A percentile compares a stretch with the other conserved stretches of the same genome.
Evolutionary conservation across 2,888 invertebrate genomes (phyloP).

Genomic region (Troglohyphantes excavatus): DNA sequence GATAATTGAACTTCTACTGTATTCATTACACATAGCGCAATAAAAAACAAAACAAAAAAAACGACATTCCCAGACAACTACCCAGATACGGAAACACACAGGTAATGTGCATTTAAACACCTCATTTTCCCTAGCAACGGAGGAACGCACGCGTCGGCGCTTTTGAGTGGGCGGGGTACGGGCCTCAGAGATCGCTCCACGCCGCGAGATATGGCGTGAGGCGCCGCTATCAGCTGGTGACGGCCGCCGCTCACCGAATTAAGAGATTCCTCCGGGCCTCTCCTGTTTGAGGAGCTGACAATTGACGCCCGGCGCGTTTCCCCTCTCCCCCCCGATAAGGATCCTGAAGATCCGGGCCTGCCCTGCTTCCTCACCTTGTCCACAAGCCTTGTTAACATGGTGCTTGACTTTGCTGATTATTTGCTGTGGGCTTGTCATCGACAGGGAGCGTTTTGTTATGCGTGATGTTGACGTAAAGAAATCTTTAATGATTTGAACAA

Average conservation of each 20-base stretch:
- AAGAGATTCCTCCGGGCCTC: background rate
- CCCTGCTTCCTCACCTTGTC: no score
- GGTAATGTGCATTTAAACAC: conserved; percentile 1
- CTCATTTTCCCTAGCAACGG: background rate
- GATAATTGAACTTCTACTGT: no score
- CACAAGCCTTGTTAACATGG: background rate
- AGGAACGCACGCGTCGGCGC: background rate
- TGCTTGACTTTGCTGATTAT: background rate
- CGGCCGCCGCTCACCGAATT: no score
- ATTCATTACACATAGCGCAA: no score
- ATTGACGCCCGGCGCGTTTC: conserved; percentile 19
- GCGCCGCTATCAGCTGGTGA: background rate
- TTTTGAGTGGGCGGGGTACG: background rate
- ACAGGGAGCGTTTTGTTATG: background rate
- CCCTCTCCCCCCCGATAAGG: background rate
- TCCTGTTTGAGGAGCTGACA: conserved; percentile 70
- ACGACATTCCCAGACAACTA: no score
- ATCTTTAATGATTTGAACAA: no score
- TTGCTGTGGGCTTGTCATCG: background rate
- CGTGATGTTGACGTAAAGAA: background rate
- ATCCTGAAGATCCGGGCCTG: background rate
- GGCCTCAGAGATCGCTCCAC: no score
- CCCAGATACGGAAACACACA: no score
- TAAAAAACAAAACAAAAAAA: no score
- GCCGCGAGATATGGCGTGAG: background rate